phyloP scores from a whole-genome alignment of 1,140 invertebrate species.

The Bilobella aurantiaca region DNA sequence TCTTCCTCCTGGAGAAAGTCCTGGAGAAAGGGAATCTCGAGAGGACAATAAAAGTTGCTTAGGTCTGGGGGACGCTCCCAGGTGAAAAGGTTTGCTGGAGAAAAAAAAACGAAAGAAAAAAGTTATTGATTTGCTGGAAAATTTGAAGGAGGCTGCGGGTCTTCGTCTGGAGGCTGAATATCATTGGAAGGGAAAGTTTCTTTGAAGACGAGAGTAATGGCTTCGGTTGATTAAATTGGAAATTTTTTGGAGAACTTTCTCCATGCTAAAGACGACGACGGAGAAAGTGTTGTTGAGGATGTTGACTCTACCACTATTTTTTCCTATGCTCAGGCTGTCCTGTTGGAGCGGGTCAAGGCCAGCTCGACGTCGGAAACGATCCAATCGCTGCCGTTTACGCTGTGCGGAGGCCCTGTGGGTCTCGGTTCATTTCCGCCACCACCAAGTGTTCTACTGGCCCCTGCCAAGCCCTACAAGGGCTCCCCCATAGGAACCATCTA shows the following conservation, averaged over 20 bases:
- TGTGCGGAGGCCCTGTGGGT: conserved; percentile 34
- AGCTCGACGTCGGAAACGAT: conserved; percentile 41
- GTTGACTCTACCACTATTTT: too few relatives aligned
- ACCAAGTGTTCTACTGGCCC: conserved; percentile 76
- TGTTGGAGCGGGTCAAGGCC: conserved; percentile 64
- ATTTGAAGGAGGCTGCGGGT: too few relatives aligned
- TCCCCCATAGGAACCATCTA: conserved; percentile 81
- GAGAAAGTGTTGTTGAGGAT: too few relatives aligned
- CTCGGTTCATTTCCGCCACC: conserved; percentile 67
- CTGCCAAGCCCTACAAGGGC: conserved; percentile 78
- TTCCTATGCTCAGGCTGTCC: conserved; percentile 55
- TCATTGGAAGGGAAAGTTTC: too few relatives aligned
- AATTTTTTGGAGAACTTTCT: too few relatives aligned
- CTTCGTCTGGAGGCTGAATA: too few relatives aligned
- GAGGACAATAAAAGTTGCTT: conserved; percentile 3
- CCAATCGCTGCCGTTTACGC: conserved; percentile 29
- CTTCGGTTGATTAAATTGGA: too few relatives aligned
- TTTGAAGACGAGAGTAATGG: not conserved
- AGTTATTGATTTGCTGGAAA: not conserved
- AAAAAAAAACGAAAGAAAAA: not conserved
- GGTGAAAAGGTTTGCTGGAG: not conserved
- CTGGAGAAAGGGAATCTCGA: not conserved
- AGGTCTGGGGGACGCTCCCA: not conserved
- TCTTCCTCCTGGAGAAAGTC: not conserved
- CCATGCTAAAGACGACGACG: too few relatives aligned